These are phyloP conservation scores for Charaxes varanes DNA, from an alignment of 1,140 invertebrate species.

Conservation along the genomic window DNA sequence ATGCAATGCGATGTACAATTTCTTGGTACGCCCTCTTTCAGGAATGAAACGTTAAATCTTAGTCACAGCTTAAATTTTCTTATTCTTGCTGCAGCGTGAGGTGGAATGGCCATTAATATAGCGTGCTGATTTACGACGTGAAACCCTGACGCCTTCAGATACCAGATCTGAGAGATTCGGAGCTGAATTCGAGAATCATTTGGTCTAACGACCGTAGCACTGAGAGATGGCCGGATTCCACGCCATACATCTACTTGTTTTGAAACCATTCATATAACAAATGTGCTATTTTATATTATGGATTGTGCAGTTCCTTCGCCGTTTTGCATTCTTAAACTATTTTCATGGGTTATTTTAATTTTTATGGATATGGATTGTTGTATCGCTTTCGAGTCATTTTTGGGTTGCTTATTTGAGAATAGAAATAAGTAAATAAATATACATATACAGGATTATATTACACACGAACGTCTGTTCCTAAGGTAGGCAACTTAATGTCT, in stretches of 20 bases:
- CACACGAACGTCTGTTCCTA: too few species aligned
- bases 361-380: too few species aligned
- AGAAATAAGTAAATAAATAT: too few species aligned
- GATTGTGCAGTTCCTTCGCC: too few species aligned
- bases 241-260: slow-evolving; percentile 1
- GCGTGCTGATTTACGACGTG: slow-evolving; percentile 3
- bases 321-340: too few species aligned
- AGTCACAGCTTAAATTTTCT: slow-evolving; percentile 1
- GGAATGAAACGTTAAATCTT: neutral
- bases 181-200: slow-evolving; percentile 1
- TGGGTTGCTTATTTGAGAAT: too few species aligned
- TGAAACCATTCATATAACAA: neutral
- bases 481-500: too few species aligned
- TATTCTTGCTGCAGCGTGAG: slow-evolving; percentile 4
- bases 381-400: too few species aligned
- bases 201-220: neutral
- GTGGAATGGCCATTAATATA: slow-evolving; percentile 3
- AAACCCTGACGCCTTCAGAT: slow-evolving; percentile 1
- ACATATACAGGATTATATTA: too few species aligned
- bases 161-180: slow-evolving; percentile 3
- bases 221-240: neutral
- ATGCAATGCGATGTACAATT: neutral
- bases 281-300: too few species aligned
- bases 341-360: too few species aligned
- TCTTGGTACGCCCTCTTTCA: too few species aligned